Evolutionary conservation across 2,113 vertebrate genomes (phyloP).

Genomic region (Sphyrna mokarran): DNA sequence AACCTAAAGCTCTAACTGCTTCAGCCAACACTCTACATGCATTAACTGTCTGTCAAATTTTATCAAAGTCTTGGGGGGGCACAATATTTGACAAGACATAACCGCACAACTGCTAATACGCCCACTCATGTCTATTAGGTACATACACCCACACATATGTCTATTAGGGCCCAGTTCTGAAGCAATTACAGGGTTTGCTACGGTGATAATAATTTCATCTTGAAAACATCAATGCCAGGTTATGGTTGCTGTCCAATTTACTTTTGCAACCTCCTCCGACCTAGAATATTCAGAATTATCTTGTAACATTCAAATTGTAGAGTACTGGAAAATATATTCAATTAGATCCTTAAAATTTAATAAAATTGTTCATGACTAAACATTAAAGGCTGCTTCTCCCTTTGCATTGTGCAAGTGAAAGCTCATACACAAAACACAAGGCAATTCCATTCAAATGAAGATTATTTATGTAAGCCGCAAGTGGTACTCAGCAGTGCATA

Average conservation of each 20-base stretch:
- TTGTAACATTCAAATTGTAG: neutral
- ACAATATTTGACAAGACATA: neutral
- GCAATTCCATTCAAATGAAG: neutral
- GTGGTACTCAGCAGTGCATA: neutral
- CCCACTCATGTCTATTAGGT: neutral
- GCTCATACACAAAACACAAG: neutral
- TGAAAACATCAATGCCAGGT: neutral
- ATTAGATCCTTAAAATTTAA: neutral
- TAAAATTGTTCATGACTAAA: neutral
- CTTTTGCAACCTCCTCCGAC: neutral
- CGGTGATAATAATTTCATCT: neutral
- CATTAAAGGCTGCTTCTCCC: neutral
- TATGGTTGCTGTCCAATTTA: neutral
- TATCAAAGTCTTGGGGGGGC: neutral
- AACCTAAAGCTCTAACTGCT: neutral
- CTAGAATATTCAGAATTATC: neutral
- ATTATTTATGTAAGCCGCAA: neutral
- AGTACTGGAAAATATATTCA: neutral
- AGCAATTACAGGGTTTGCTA: neutral
- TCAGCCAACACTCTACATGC: neutral
- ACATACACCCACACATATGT: neutral
- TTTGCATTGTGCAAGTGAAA: neutral
- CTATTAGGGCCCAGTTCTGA: neutral
- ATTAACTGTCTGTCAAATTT: neutral
- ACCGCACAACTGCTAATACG: neutral